A percentile compares a stretch with the other conserved stretches of the same genome.
These are phyloP conservation scores for Perognathus longimembris DNA, from an alignment of 2,113 vertebrate genomes.

Conservation along the genomic window DNA sequence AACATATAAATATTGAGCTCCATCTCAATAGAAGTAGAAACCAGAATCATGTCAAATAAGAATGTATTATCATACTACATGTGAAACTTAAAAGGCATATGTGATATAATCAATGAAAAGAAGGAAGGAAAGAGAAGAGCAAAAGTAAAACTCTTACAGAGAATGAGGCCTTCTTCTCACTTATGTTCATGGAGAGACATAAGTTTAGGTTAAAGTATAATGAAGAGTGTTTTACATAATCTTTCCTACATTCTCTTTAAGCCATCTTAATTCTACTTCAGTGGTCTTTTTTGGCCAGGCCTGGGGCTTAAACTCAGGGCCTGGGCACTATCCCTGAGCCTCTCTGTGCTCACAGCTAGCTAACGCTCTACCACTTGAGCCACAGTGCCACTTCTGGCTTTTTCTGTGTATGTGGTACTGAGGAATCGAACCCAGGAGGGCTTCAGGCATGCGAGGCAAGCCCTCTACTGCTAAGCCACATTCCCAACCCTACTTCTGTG, in stretches of 20 bases:
- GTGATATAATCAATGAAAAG: background rate
- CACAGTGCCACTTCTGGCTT: too few relatives aligned
- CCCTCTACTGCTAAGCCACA: too few relatives aligned
- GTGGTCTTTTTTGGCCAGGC: too few relatives aligned
- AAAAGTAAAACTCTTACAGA: background rate
- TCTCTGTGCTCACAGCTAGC: too few relatives aligned
- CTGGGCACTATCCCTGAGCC: too few relatives aligned
- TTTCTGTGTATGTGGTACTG: too few relatives aligned
- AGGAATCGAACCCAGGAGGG: too few relatives aligned
- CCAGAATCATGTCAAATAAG: background rate
- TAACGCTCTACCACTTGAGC: too few relatives aligned
- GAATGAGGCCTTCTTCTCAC: background rate
- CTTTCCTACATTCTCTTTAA: background rate
- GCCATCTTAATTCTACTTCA: background rate
- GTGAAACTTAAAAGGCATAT: background rate
- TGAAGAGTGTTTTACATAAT: too few relatives aligned
- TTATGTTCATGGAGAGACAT: background rate
- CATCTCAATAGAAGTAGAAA: constrained; percentile 24
- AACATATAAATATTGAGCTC: constrained; percentile 34
- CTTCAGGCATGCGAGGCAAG: too few relatives aligned
- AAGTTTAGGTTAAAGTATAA: background rate
- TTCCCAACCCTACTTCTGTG: background rate
- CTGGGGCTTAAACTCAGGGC: too few relatives aligned
- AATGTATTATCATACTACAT: background rate
- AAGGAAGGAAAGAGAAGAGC: background rate